Percentiles rank a stretch among this genome's conserved stretches.
These are phyloP conservation scores for Bradynema listronoti DNA, from an alignment of 1,140 invertebrate species.

Conservation along the genomic window DNA sequence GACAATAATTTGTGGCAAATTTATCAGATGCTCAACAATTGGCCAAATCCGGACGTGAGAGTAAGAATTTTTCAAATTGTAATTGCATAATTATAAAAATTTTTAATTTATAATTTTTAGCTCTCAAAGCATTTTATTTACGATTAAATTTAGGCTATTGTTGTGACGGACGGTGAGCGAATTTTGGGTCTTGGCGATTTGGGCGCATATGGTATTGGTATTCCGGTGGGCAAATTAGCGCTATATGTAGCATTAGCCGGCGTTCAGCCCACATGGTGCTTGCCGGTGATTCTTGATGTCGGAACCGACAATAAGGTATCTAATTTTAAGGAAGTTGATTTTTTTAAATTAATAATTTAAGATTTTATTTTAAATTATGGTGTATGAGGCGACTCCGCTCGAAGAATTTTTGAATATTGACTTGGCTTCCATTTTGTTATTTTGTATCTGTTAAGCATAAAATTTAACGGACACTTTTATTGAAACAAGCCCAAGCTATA, in stretches of 20 bases:
- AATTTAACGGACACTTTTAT: no score
- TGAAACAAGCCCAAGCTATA: no score
- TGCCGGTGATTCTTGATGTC: constrained; percentile 84
- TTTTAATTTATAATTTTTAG: background rate
- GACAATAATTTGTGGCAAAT: constrained; percentile 68
- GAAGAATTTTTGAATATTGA: no score
- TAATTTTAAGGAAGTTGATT: no score
- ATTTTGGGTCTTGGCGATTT: constrained; percentile 87
- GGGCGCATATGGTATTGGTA: constrained; percentile 88
- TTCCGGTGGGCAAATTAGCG: constrained; percentile 84
- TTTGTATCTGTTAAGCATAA: no score
- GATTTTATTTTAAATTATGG: no score
- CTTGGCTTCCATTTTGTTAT: no score
- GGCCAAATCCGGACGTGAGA: constrained; percentile 74
- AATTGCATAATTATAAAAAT: no score
- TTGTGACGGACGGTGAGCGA: constrained; percentile 87
- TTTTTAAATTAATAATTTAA: no score
- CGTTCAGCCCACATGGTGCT: constrained; percentile 81
- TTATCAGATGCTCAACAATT: constrained; percentile 64
- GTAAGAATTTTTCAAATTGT: no score
- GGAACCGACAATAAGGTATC: constrained; percentile 77
- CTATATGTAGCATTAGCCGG: constrained; percentile 85
- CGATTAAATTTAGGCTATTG: constrained; percentile 80
- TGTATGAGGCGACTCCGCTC: no score
- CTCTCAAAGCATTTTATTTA: constrained; percentile 3